Percentiles rank a stretch among this genome's conserved stretches.
These are phyloP conservation scores for Brachyopa scutellaris DNA, from an alignment of 2,888 invertebrate species.

Conservation along the genomic window DNA sequence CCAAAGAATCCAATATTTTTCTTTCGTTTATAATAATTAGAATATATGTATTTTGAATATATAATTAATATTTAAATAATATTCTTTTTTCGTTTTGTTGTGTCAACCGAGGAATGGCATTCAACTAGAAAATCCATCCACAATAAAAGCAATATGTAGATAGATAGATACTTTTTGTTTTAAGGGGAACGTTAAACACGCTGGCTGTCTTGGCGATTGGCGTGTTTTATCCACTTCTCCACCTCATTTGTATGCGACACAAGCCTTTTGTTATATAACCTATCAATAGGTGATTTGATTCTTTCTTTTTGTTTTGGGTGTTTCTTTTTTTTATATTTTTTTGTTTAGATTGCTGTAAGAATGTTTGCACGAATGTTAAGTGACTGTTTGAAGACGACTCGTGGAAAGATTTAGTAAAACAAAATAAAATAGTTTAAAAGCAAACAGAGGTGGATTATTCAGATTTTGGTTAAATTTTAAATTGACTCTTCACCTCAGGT, in stretches of 20 bases:
- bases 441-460: conserved; percentile 17
- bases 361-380: conserved; percentile 40
- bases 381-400: background rate
- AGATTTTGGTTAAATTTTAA: background rate
- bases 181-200: conserved; percentile 3
- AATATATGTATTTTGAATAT: conserved; percentile 44
- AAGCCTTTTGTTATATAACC: conserved; percentile 57
- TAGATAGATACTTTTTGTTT: conserved; percentile 3
- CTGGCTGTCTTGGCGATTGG: conserved; percentile 25
- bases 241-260: conserved; percentile 56
- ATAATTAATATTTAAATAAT: conserved; percentile 20
- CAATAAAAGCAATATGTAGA: background rate
- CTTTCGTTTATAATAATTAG: background rate
- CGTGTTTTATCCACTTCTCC: conserved; percentile 30
- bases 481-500: too few relatives aligned
- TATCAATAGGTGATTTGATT: conserved; percentile 49
- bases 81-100: too few relatives aligned
- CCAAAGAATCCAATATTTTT: background rate
- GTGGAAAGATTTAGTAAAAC: background rate
- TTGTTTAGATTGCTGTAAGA: conserved; percentile 4
- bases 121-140: background rate
- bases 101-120: too few relatives aligned
- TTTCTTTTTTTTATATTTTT: conserved; percentile 1
- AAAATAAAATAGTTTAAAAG: background rate
- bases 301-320: conserved; percentile 6